These are phyloP conservation scores for Acrobasis repandana DNA, from an alignment of 2,888 invertebrate species.

Conservation along the genomic window DNA sequence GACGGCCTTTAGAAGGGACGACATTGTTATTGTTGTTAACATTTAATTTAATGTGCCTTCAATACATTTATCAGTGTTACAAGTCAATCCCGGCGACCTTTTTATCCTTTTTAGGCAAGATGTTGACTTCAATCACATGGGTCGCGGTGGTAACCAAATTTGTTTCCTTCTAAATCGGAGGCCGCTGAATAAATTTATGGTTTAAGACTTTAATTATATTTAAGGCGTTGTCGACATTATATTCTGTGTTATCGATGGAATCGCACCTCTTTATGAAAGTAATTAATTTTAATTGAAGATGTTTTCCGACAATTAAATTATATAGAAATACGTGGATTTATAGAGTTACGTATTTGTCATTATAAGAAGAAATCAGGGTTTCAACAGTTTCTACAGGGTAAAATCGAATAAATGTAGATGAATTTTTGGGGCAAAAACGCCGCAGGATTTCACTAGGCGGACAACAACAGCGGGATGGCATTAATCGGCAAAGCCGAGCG, in stretches of 20 bases:
- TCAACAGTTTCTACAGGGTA: too few relatives aligned
- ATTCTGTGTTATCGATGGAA: constrained; percentile 33
- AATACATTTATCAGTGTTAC: constrained; percentile 1
- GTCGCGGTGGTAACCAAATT: not conserved
- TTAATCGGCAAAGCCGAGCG: too few relatives aligned
- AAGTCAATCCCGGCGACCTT: constrained; percentile 1
- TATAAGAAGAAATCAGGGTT: too few relatives aligned
- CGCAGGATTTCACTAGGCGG: too few relatives aligned
- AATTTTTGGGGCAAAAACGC: too few relatives aligned
- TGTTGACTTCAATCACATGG: constrained; percentile 3
- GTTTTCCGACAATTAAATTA: not conserved
- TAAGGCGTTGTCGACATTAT: constrained; percentile 22
- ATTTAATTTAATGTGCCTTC: constrained; percentile 1
- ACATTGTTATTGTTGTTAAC: constrained; percentile 19
- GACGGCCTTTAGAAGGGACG: constrained; percentile 29
- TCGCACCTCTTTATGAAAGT: constrained; percentile 45
- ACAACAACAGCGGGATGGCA: too few relatives aligned
- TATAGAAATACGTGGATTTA: too few relatives aligned
- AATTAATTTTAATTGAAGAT: not conserved
- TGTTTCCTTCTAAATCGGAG: not conserved
- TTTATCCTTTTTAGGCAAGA: constrained; percentile 1
- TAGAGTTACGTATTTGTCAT: too few relatives aligned
- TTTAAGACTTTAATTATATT: constrained; percentile 14
- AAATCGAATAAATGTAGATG: too few relatives aligned
- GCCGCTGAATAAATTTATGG: constrained; percentile 15